Percentiles rank a stretch among this genome's conserved stretches.
Evolutionary conservation across 2,888 invertebrate genomes (phyloP).

Genomic region (Teleiodes luculella): DNA sequence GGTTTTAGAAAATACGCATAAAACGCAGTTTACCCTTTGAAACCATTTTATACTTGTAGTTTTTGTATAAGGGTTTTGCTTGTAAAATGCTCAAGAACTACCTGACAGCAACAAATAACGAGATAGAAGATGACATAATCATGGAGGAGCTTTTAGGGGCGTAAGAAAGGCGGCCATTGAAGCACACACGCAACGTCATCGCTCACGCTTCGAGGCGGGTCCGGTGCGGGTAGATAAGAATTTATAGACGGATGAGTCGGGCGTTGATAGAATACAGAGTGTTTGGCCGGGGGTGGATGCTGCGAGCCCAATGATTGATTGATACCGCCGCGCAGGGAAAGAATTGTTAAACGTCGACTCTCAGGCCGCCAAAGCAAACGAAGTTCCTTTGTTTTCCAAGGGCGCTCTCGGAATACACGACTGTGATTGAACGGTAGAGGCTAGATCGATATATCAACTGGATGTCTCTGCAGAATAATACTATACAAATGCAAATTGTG

Average conservation of each 20-base stretch:
- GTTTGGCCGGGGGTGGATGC: slow-evolving; percentile 45
- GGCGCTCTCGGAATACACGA: background rate
- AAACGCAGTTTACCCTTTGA: too few relatives aligned
- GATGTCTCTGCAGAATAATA: slow-evolving; percentile 2
- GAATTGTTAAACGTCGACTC: slow-evolving; percentile 44
- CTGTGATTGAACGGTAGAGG: slow-evolving; percentile 26
- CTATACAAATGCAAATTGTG: slow-evolving; percentile 9
- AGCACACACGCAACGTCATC: slow-evolving; percentile 61
- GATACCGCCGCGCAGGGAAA: slow-evolving; percentile 41
- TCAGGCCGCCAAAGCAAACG: slow-evolving; percentile 26
- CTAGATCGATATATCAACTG: slow-evolving; percentile 5
- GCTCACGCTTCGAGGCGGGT: slow-evolving; percentile 54
- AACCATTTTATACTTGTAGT: too few relatives aligned
- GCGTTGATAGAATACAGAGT: slow-evolving; percentile 67
- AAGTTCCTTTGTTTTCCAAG: slow-evolving; percentile 19
- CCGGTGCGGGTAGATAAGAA: slow-evolving; percentile 62
- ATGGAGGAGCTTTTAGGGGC: slow-evolving; percentile 32
- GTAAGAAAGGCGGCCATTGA: slow-evolving; percentile 39
- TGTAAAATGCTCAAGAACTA: background rate
- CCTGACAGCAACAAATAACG: slow-evolving; percentile 25
- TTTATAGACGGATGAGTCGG: slow-evolving; percentile 64
- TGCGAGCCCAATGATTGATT: slow-evolving; percentile 61
- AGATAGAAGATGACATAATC: slow-evolving; percentile 38
- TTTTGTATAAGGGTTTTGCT: slow-evolving; percentile 14
- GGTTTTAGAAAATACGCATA: too few relatives aligned